Conservation (phyloP, 2,797 vertebrate genomes). For the Schizopygopsis pylzovi region DNA sequence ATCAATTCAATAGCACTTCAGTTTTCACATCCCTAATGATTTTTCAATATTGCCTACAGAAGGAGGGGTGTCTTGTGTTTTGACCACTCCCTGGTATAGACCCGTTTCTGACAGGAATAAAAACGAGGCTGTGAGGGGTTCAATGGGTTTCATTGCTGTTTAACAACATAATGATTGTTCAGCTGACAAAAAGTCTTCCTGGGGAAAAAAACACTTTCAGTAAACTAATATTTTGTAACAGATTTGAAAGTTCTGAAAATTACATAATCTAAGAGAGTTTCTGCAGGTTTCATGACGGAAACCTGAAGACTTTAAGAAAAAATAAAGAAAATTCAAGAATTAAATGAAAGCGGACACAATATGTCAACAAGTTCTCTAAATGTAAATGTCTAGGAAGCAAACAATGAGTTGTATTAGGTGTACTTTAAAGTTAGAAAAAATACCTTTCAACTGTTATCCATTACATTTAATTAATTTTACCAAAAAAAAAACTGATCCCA, state of each 20-base stretch:
- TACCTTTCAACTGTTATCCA: not conserved
- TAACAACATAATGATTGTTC: not conserved
- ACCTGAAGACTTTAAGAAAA: not conserved
- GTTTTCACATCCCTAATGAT: too few species aligned
- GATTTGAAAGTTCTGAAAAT: not conserved
- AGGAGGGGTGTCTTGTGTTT: not conserved
- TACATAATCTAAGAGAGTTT: not conserved
- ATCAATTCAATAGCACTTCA: slow-evolving; percentile 1
- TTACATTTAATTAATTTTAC: not conserved
- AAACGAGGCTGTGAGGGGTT: not conserved
- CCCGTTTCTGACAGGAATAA: not conserved
- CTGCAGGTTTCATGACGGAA: not conserved
- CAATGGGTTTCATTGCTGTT: not conserved
- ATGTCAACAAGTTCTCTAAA: not conserved
- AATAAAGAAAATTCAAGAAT: not conserved
- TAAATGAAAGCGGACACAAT: not conserved
- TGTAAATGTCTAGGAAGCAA: not conserved
- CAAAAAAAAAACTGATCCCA: not conserved
- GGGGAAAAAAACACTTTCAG: not conserved
- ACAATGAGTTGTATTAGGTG: not conserved
- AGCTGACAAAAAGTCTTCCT: not conserved
- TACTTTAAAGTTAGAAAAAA: not conserved
- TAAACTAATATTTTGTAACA: not conserved
- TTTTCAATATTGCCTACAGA: not conserved
- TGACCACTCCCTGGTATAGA: not conserved